Evolutionary conservation across 2,888 invertebrate genomes (phyloP), one percentile per base, ranked within the genome.

Genomic region (Andricus curvator): DNA sequence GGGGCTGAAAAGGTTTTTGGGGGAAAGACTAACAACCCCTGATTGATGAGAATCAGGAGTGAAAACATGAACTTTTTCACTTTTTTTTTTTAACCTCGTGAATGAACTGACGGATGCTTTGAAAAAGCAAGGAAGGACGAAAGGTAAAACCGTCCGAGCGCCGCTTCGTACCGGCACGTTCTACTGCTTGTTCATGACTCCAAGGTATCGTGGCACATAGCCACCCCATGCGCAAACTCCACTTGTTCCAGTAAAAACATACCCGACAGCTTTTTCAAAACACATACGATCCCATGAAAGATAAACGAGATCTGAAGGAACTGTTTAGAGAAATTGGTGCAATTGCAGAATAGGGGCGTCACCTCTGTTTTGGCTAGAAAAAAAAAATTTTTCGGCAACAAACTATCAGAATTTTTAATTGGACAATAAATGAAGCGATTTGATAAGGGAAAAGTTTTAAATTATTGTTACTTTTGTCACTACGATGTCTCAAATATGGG

Each of bases 81-180:
- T 60, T 60, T 56, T n/a, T 56, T 2, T 22, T 22, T 60, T 60
- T 60, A 33, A 33, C 29, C 56, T 37, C 74, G 74, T 74, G 56
- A 5, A 64, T 64, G 17, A 25, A 48, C 44, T 70, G 25, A 29
- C 11, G 17, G 5, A 70, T 56, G n/a, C 20, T 25, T 20, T 33
- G n/a, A 4, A 33, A 11, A 2, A 4, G 33, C 13, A n/a, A 56
- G 13, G 6, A n/a, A n/a, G n/a, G n/a, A 74, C n/a, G 33, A 74
- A 37, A n/a, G 74, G 74, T 74, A 74, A 56, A 74, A 56, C 6
- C 33, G 51, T 56, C 74, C 74, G 51, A 56, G n/a, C 74, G 37
- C 74, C 29, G 33, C 20, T 56, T 74, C 33, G 74, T 33, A 56
- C 74, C 56, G 74, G 56, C 51, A 74, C 29, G 29, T 29, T 29